Evolutionary conservation across 2,113 vertebrate genomes (phyloP), one percentile per base, ranked within the genome.

Genomic region (Rafetus swinhoei): DNA sequence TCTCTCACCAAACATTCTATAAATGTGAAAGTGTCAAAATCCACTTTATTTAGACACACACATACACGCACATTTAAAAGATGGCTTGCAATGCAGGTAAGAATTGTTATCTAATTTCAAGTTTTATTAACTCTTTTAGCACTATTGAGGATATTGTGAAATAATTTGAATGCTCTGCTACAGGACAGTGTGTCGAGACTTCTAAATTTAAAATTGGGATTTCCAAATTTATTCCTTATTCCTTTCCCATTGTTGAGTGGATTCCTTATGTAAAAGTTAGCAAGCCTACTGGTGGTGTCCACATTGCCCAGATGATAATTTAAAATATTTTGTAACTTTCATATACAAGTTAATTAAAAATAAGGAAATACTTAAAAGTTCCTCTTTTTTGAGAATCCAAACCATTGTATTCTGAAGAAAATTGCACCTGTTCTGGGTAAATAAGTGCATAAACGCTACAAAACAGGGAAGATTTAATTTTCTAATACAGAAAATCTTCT

Each of bases 71-170:
- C 45, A 45, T 32, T 57, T 59, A 90, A 90, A 72, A 90, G 60
- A 79, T 86, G 92, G 24, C 57, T 90, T 91, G 16, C 79, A 0
- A 77, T 50, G 74, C 74, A 95, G 97, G 96, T 97, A 95, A 95
- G 97, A 95, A 18, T 82, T 74, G 25, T 62, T 87, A 69, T 35
- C 32, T 32, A 10, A 0, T 1, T 52, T 32, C 50, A 55, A 72
- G 7, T 77, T 82, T 4, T 59, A 39, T n/a, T 79, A n/a, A 54
- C 27, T 82, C 88, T 57, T 52, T 84, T 88, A 0, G 84, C 54
- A 22, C 22, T 14, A 1, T 45, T 52, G 45, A 74, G 35, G 32
- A 29, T n/a, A 54, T 24, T 19, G 35, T 3, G 2, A 50, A 86
- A 16, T 9, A 24, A 86, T 35, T n/a, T 80, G 29, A 81, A 85